phyloP scores from a whole-genome alignment of 53 echinoderm and acorn worm genomes.

The Mesocentrotus franciscanus region DNA sequence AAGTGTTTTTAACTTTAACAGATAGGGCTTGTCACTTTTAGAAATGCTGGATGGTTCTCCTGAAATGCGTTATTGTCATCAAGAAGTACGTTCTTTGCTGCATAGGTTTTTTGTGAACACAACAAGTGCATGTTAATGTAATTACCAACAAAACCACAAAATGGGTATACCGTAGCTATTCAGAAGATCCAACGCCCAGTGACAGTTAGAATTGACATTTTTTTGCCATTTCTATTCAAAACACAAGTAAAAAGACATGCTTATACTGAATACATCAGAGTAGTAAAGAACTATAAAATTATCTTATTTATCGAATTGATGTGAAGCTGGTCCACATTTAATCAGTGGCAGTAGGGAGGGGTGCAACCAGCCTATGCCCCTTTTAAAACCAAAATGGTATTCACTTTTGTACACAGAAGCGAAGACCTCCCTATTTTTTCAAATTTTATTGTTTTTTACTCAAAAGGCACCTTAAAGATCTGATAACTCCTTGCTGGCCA shows the following conservation, averaged over 20 bases:
- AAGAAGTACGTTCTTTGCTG: background rate
- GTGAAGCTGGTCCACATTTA: background rate
- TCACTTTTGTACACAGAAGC: too few relatives aligned
- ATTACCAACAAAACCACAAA: background rate
- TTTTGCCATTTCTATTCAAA: background rate
- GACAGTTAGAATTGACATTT: background rate
- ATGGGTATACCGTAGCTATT: background rate
- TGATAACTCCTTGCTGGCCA: too few relatives aligned
- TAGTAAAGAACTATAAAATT: background rate
- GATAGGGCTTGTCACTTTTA: conserved; percentile 2
- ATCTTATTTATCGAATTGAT: background rate
- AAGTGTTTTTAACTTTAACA: background rate
- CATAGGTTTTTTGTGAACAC: background rate
- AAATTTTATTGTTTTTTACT: too few relatives aligned
- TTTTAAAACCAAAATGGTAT: too few relatives aligned
- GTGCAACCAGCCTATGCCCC: too few relatives aligned
- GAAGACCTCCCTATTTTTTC: too few relatives aligned
- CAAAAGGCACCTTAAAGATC: too few relatives aligned
- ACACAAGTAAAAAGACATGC: background rate
- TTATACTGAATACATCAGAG: background rate
- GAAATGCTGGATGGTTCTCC: background rate
- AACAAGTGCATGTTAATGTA: conserved; percentile 2
- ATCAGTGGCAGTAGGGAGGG: too few relatives aligned
- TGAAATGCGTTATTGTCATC: background rate
- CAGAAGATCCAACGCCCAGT: background rate